A percentile compares a stretch with the other conserved stretches of the same genome.
Evolutionary conservation across 64 coral and sea anemone genomes (phyloP).

Genomic region (Platygyra sinensis): DNA sequence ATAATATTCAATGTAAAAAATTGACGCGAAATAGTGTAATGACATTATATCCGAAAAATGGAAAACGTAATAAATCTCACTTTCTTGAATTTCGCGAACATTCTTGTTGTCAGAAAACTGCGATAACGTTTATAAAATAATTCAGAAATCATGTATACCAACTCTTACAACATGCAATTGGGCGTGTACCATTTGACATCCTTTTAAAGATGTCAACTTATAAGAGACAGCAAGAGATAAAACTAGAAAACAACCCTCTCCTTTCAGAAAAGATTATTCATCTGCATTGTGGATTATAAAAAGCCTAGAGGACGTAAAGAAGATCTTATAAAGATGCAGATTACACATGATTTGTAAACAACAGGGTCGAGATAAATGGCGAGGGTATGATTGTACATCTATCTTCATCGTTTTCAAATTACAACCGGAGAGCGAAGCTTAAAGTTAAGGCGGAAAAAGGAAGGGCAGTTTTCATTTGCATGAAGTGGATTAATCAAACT

Average conservation of each 20-base stretch:
- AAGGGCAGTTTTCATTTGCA: constrained; percentile 7
- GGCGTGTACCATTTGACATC: not conserved
- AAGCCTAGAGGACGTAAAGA: not conserved
- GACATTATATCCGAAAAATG: too few species aligned
- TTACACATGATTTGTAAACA: not conserved
- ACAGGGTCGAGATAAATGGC: not conserved
- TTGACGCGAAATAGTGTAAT: too few species aligned
- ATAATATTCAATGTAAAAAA: too few species aligned
- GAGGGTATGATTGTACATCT: not conserved
- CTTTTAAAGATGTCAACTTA: not conserved
- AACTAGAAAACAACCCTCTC: not conserved
- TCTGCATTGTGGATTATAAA: not conserved
- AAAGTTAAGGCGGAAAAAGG: constrained; percentile 9
- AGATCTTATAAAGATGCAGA: not conserved
- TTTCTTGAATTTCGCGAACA: too few species aligned
- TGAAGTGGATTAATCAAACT: constrained; percentile 49
- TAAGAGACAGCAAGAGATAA: not conserved
- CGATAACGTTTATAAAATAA: too few species aligned
- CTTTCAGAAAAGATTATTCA: not conserved
- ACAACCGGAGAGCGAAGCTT: constrained; percentile 9
- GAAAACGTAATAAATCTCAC: too few species aligned
- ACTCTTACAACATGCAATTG: not conserved
- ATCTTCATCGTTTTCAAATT: constrained; percentile 1
- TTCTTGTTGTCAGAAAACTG: too few species aligned
- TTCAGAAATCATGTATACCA: not conserved